Conservation (phyloP, 2,888 invertebrate species). For the Diaphora mendica region DNA sequence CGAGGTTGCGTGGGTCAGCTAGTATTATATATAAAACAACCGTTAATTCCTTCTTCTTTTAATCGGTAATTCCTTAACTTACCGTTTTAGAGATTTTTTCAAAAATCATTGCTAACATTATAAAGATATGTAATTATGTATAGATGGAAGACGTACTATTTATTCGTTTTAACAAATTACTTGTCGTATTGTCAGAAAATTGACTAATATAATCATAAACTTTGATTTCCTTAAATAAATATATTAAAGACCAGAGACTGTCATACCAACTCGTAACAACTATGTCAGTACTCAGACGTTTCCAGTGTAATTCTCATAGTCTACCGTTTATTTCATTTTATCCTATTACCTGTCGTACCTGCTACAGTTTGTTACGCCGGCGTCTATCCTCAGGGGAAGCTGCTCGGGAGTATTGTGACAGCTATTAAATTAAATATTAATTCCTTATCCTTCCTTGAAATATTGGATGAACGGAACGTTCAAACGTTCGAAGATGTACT, state of each 20-base stretch:
- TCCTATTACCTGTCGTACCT: slow-evolving; percentile 12
- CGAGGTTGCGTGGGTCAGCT: too few relatives aligned
- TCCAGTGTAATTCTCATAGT: slow-evolving; percentile 3
- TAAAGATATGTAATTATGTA: too few relatives aligned
- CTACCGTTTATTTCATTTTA: slow-evolving; percentile 7
- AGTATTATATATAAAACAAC: too few relatives aligned
- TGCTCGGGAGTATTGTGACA: slow-evolving; percentile 20
- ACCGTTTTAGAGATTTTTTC: too few relatives aligned
- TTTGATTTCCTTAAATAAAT: not conserved
- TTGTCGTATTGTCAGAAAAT: not conserved
- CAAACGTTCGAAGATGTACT: not conserved
- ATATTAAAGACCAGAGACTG: not conserved
- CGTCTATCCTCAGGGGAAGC: slow-evolving; percentile 14
- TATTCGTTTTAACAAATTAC: not conserved
- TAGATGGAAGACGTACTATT: not conserved
- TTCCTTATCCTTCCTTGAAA: slow-evolving; percentile 24
- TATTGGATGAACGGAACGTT: slow-evolving; percentile 16
- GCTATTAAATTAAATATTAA: slow-evolving; percentile 30
- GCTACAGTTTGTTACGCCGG: slow-evolving; percentile 10
- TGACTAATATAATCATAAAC: not conserved
- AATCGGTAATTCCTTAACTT: too few relatives aligned
- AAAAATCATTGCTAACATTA: too few relatives aligned
- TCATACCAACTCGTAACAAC: not conserved
- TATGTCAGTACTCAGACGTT: not conserved
- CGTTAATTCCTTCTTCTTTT: too few relatives aligned